Evolutionary conservation across 2,888 invertebrate genomes (phyloP), one percentile per base, ranked within the genome.

Genomic region (Coelogynopora nodosa): DNA sequence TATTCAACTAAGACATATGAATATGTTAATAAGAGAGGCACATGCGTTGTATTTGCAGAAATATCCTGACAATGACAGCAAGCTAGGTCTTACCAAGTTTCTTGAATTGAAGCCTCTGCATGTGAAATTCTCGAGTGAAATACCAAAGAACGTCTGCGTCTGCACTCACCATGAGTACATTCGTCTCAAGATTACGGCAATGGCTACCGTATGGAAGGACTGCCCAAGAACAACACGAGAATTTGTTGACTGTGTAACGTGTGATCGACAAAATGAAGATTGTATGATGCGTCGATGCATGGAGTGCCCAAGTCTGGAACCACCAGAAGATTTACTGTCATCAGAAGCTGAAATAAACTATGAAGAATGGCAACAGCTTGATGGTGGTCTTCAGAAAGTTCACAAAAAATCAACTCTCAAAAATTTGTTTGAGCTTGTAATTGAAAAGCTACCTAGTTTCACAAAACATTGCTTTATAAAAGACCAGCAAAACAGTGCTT

Each of bases 271-370:
- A 28, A 82, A 26, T 26, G 29, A 82, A 82, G 31, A 5, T 18
- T 82, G 83, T 28, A 82, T 82, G 83, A n/a, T 18, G 31, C 31
- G 83, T 23, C 10, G n/a, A 82, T 82, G 83, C 27, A 26, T 82
- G n/a, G n/a, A 30, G n/a, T 82, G 83, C 31, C n/a, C 30, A 13
- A 31, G 27, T 82, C 83, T 13, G n/a, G 31, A 30, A 30, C 31
- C 30, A n/a, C 18, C n/a, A 28, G 83, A 82, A 82, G 13, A 30
- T 28, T 13, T 74, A 26, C 23, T 23, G 74, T 23, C 18, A 26
- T 26, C 18, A 23, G 74, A 74, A 74, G 27, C 27, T 74, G 27
- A 74, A 74, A 23, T 26, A 26, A 74, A 13, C 74, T 74, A 74
- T 26, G 23, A 74, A 74, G 74, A 74, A 74, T 23, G 23, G 23